Evolutionary conservation across 2,888 invertebrate genomes (phyloP), one percentile per base, ranked within the genome.

Genomic region (Amiota mariae): DNA sequence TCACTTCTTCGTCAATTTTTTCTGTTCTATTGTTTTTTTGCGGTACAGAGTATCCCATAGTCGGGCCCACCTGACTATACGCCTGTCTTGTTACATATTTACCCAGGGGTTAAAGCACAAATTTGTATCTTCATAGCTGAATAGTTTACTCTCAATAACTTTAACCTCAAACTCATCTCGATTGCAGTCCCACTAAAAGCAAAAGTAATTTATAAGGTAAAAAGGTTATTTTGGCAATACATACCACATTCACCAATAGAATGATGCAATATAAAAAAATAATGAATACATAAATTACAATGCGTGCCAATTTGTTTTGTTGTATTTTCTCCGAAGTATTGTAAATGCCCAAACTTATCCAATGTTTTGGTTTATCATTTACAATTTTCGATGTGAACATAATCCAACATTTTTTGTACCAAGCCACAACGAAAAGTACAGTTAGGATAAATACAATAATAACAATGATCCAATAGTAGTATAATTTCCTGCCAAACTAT

Each of bases 41-140:
- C 24, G 24, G 3, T 3, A 24, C 24, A 24, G 24, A 2, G 3
- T 24, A 24, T 24, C 24, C 24, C 24, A 24, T 24, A 24, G 24
- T 24, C 24, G 24, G 24, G 3, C 1, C 24, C 1, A 24, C 24
- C 24, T 24, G 36, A 36, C 36, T 36, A 36, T 36, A 36, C 36
- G 6, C 6, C 8, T 36, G 0, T 2, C 36, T 36, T 36, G n/a
- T 15, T 8, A 54, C 12, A 54, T 10, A 57, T 78, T 76, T 80
- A 88, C 87, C 88, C 87, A 88, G 18, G 87, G 81, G 80, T 87
- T 86, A 18, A 87, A 85, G 24, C 87, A 86, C 1, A 82, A 64
- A 13, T n/a, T n/a, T n/a, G 46, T 13, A 15, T 64, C 46, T 47
- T 46, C 47, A 47, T 64, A 46, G 24, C 24, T 18, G 47, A 64